phyloP scores from a whole-genome alignment of 2,888 invertebrate genomes.

The Stegana nigrithorax region DNA sequence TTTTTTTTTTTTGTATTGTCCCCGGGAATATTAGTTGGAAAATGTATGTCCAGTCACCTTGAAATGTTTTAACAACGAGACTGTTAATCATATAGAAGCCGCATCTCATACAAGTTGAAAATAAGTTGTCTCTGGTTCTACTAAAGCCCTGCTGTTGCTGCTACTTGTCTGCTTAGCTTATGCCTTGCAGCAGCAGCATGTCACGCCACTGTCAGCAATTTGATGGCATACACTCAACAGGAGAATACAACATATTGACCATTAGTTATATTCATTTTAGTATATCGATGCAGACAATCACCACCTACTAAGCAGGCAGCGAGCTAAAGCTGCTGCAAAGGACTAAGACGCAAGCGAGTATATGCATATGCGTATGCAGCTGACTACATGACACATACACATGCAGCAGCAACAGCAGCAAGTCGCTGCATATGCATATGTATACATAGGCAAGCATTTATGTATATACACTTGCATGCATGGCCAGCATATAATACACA shows the following conservation, averaged over 20 bases:
- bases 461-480: slow-evolving; percentile 11
- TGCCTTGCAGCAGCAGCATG: too few relatives aligned
- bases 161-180: too few relatives aligned
- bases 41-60: too few relatives aligned
- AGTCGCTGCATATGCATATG: slow-evolving; percentile 15
- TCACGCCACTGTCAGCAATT: neutral
- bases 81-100: too few relatives aligned
- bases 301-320: slow-evolving; percentile 27
- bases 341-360: neutral
- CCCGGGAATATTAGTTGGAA: too few relatives aligned
- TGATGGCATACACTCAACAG: too few relatives aligned
- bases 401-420: neutral
- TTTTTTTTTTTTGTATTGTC: too few relatives aligned
- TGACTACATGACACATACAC: neutral
- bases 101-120: too few relatives aligned
- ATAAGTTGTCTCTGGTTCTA: too few relatives aligned
- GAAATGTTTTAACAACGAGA: too few relatives aligned
- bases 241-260: slow-evolving; percentile 56
- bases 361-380: neutral
- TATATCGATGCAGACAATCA: slow-evolving; percentile 55
- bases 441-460: slow-evolving; percentile 24
- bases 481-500: slow-evolving; percentile 30
- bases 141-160: too few relatives aligned
- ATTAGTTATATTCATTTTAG: slow-evolving; percentile 60
- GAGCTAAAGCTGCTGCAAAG: neutral